A percentile compares a stretch with the other conserved stretches of the same genome.
Evolutionary conservation across 92 coral and sea anemone genomes (phyloP).

Genomic region (Porites rus): DNA sequence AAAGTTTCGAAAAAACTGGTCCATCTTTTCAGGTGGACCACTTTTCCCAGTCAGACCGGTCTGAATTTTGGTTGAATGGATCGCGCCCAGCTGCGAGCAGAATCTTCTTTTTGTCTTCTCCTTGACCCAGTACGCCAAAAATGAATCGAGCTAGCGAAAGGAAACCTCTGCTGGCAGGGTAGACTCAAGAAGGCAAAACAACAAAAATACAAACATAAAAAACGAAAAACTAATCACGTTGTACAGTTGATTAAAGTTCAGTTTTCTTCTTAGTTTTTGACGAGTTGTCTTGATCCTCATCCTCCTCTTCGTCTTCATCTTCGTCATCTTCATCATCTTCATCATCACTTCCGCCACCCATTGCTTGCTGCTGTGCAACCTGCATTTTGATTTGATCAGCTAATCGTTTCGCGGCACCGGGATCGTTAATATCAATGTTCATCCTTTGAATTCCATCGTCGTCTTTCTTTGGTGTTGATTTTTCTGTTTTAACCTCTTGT

Average conservation of each 20-base stretch:
- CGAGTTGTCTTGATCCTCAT: constrained; percentile 45
- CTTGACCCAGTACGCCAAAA: too few species aligned
- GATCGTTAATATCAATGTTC: constrained; percentile 94
- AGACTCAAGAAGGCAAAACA: background rate
- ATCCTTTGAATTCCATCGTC: constrained; percentile 81
- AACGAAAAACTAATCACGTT: background rate
- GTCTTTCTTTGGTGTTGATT: constrained; percentile 3
- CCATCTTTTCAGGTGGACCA: too few species aligned
- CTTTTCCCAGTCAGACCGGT: too few species aligned
- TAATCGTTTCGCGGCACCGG: constrained; percentile 81
- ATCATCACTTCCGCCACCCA: constrained; percentile 54
- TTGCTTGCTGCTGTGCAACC: constrained; percentile 60
- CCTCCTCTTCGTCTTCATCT: constrained; percentile 64
- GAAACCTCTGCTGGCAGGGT: too few species aligned
- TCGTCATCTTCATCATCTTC: constrained; percentile 73
- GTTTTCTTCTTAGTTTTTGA: constrained; percentile 40
- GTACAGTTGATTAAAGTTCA: constrained; percentile 23
- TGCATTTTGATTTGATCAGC: constrained; percentile 93
- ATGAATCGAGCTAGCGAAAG: too few species aligned
- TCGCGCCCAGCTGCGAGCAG: too few species aligned
- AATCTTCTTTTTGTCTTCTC: too few species aligned
- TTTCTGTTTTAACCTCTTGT: constrained; percentile 51
- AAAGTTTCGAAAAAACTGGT: too few species aligned
- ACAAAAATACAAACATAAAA: background rate
- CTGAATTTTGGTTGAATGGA: too few species aligned